Evolutionary conservation across 2,888 invertebrate genomes (phyloP).

Genomic region (Melinaea marsaeus): DNA sequence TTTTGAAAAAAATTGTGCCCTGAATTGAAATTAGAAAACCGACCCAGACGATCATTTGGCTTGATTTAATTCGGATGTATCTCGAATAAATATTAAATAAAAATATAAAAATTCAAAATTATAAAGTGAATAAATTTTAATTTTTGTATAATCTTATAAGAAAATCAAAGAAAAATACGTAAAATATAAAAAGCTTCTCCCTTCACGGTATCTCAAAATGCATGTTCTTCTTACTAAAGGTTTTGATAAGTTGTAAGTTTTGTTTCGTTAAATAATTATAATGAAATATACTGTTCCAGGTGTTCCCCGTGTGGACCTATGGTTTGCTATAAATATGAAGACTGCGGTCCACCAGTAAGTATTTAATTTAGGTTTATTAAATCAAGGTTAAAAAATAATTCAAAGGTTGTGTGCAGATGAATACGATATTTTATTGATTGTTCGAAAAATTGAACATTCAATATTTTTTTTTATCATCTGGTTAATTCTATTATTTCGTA

Average conservation of each 20-base stretch:
- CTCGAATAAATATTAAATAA: constrained; percentile 2
- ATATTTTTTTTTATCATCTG: no score
- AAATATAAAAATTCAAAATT: constrained; percentile 33
- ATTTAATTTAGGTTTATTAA: not conserved
- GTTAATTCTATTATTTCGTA: no score
- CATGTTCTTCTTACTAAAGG: not conserved
- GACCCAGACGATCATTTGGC: not conserved
- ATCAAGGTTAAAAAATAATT: not conserved
- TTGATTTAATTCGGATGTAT: not conserved
- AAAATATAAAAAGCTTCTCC: constrained; percentile 32
- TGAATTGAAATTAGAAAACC: constrained; percentile 5
- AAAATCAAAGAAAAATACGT: constrained; percentile 36
- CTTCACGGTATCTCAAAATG: constrained; percentile 16
- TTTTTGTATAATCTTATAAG: constrained; percentile 23
- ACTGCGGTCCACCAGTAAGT: constrained; percentile 71
- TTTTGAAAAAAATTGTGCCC: constrained; percentile 31
- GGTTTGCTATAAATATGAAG: constrained; percentile 75
- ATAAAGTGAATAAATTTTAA: constrained; percentile 28
- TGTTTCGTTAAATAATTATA: not conserved
- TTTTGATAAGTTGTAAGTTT: not conserved
- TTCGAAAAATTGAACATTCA: no score
- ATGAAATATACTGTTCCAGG: constrained; percentile 45
- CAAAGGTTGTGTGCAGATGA: no score
- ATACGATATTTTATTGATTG: no score
- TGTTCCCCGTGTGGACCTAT: constrained; percentile 71